A percentile compares a stretch with the other conserved stretches of the same genome.
phyloP scores from a whole-genome alignment of 2,888 invertebrate genomes.

The Drosophila paramelanica region DNA sequence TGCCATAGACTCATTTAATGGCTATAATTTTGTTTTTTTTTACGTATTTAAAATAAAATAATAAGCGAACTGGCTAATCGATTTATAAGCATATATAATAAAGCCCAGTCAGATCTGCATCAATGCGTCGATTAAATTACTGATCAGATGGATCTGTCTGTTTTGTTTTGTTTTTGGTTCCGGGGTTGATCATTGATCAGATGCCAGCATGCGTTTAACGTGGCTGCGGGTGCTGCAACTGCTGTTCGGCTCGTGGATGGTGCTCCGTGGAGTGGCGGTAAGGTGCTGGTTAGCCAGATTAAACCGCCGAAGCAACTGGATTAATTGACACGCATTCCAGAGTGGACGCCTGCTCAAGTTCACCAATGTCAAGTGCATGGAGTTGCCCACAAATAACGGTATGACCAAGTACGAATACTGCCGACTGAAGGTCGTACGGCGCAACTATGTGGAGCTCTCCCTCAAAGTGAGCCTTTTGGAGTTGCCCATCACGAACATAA shows the following conservation, averaged over 20 bases:
- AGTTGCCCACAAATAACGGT: conserved; percentile 52
- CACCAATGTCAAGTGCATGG: conserved; percentile 64
- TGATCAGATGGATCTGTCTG: background rate
- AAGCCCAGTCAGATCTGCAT: background rate
- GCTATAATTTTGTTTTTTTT: no score
- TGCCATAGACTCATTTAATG: no score
- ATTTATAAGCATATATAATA: background rate
- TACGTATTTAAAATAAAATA: background rate
- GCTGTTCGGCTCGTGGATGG: background rate
- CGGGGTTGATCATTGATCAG: background rate
- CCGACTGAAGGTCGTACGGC: conserved; percentile 56
- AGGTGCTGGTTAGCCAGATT: background rate
- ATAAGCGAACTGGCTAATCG: background rate
- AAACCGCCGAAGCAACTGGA: background rate
- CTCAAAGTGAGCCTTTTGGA: conserved; percentile 43
- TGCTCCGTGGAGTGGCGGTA: conserved; percentile 6
- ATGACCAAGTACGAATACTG: conserved; percentile 58
- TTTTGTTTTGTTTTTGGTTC: background rate
- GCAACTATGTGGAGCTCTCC: conserved; percentile 63
- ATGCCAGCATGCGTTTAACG: conserved; percentile 25
- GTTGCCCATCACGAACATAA: conserved; percentile 54
- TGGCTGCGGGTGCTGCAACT: conserved; percentile 11
- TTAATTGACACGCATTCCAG: conserved; percentile 8
- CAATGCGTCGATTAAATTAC: background rate
- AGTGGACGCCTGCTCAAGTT: conserved; percentile 51